Evolutionary conservation across 37 sponge, comb jelly and placozoan genomes (phyloP).

Genomic region (Oscarella lobularis): DNA sequence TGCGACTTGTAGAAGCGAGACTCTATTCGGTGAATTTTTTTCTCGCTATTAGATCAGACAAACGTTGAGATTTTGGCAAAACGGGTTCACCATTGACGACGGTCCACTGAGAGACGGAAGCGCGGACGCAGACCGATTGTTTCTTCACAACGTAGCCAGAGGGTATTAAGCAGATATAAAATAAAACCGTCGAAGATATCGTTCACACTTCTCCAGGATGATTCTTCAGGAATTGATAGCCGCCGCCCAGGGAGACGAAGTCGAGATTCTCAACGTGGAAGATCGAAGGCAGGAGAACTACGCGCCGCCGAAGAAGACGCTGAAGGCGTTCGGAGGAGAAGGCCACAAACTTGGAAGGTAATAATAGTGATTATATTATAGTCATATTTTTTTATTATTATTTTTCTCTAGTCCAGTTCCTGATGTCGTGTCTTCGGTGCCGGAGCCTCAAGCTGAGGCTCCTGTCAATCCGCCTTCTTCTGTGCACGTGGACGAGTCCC

Average conservation of each 20-base stretch:
- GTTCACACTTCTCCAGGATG: neutral
- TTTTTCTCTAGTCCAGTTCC: neutral
- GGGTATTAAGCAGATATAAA: too few relatives aligned
- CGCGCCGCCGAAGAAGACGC: neutral
- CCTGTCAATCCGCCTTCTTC: neutral
- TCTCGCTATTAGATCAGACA: neutral
- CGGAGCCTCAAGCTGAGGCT: neutral
- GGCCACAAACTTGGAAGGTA: neutral
- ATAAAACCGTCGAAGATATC: neutral
- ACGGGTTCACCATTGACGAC: neutral
- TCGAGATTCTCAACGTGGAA: slow-evolving; percentile 1
- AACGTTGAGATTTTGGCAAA: neutral
- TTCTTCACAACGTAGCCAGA: neutral
- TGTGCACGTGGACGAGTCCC: neutral
- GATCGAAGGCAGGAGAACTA: neutral
- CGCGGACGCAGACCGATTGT: neutral
- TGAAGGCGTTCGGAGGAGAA: neutral
- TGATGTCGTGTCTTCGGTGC: neutral
- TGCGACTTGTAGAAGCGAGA: too few relatives aligned
- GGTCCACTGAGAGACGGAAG: neutral
- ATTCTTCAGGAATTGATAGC: neutral
- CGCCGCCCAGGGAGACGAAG: neutral
- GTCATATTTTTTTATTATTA: neutral
- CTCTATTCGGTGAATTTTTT: neutral
- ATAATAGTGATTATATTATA: neutral